phyloP scores from a whole-genome alignment of 2,797 vertebrate species.

The Netta rufina region DNA sequence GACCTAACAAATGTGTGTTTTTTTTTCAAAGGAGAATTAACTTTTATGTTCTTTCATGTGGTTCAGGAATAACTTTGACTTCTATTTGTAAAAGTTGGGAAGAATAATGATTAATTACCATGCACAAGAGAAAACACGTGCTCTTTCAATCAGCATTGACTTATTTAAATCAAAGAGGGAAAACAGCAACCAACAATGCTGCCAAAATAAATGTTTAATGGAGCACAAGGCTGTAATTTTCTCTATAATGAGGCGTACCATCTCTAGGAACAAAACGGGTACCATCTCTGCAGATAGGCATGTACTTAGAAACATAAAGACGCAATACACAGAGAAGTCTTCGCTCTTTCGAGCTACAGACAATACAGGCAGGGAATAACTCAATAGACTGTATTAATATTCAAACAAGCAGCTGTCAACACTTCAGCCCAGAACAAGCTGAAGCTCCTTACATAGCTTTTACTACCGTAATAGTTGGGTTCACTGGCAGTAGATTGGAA shows the following conservation, averaged over 20 bases:
- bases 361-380: conserved; percentile 6
- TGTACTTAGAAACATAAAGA: not conserved
- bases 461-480: not conserved
- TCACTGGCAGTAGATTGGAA: conserved; percentile 28
- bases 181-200: conserved; percentile 33
- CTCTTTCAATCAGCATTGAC: conserved; percentile 36
- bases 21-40: not conserved
- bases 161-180: conserved; percentile 11
- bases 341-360: conserved; percentile 7
- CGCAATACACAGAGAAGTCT: not conserved
- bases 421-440: conserved; percentile 24
- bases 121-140: not conserved
- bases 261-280: conserved; percentile 26
- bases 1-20: not conserved
- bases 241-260: not conserved
- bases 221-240: conserved; percentile 44
- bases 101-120: conserved; percentile 29
- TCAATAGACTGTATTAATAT: conserved; percentile 57
- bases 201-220: conserved; percentile 59
- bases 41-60: not conserved
- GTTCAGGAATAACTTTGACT: conserved; percentile 4
- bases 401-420: conserved; percentile 60
- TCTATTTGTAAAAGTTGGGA: conserved; percentile 12
- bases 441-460: conserved; percentile 36
- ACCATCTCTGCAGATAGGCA: not conserved